These are phyloP conservation scores for Drosophila limbata DNA, from an alignment of 2,888 invertebrate species.

Conservation along the genomic window DNA sequence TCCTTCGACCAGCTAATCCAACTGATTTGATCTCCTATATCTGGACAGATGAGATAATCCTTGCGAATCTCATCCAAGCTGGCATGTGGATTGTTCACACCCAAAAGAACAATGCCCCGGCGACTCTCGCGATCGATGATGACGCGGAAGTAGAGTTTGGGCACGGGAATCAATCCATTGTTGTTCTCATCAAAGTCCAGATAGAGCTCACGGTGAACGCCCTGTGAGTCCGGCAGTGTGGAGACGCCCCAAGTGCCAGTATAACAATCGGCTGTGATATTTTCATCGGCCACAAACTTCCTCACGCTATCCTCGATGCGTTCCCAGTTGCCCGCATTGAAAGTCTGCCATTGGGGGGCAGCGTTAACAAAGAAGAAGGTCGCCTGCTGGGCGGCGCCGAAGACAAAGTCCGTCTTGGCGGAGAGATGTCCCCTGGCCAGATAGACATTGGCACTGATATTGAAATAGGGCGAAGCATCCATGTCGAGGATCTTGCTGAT, in stretches of 20 bases:
- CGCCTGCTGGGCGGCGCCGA: constrained; percentile 85
- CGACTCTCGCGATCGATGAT: constrained; percentile 85
- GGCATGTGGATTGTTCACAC: constrained; percentile 84
- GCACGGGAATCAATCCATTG: constrained; percentile 86
- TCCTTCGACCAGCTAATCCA: constrained; percentile 79
- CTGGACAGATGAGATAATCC: constrained; percentile 78
- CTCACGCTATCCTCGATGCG: constrained; percentile 86
- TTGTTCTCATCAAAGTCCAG: constrained; percentile 81
- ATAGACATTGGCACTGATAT: constrained; percentile 67
- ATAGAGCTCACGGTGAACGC: constrained; percentile 80
- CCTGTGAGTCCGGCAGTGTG: constrained; percentile 86
- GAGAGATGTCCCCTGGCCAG: constrained; percentile 86
- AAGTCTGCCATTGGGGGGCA: constrained; percentile 87
- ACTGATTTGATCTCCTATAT: constrained; percentile 70
- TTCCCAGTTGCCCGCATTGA: constrained; percentile 88
- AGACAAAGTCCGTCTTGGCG: constrained; percentile 86
- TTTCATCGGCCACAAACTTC: constrained; percentile 83
- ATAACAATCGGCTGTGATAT: constrained; percentile 85
- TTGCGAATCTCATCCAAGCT: constrained; percentile 63
- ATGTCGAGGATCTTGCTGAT: constrained; percentile 82
- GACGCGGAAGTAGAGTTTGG: constrained; percentile 87
- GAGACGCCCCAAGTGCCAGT: constrained; percentile 87
- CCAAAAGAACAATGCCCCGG: constrained; percentile 87
- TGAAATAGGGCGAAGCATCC: constrained; percentile 76
- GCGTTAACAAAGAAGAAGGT: constrained; percentile 87